A percentile compares a stretch with the other conserved stretches of the same genome.
Conservation (phyloP, 2,888 invertebrate genomes). For the Nematopogon swammerdamellus region DNA sequence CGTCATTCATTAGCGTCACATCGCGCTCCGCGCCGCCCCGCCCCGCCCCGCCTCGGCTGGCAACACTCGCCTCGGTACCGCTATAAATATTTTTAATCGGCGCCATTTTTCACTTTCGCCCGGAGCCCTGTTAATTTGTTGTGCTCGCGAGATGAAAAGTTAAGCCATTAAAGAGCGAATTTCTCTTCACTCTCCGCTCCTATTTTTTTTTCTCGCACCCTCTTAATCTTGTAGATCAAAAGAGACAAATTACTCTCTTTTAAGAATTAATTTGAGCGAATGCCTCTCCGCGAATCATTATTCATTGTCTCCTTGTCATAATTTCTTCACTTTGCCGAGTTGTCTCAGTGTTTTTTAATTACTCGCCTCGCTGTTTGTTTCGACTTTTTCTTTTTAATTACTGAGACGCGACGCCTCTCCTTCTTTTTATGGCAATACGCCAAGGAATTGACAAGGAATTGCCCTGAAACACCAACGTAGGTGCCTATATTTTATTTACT, state of each 20-base stretch:
- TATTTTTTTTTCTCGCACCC: neutral
- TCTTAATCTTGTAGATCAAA: neutral
- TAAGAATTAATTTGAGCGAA: neutral
- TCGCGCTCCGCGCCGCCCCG: neutral
- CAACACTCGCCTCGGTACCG: neutral
- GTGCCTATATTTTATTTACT: too few relatives aligned
- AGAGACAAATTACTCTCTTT: neutral
- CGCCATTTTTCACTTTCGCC: neutral
- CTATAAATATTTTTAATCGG: neutral
- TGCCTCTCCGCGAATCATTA: neutral
- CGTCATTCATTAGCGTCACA: neutral
- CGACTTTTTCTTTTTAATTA: neutral
- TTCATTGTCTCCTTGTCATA: neutral
- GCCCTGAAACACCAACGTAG: too few relatives aligned
- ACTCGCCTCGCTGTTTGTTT: neutral
- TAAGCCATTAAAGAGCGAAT: conserved; percentile 36
- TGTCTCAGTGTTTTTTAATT: neutral
- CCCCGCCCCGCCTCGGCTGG: neutral
- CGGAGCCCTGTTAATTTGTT: conserved; percentile 39
- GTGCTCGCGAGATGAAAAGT: conserved; percentile 44
- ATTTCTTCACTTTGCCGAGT: neutral
- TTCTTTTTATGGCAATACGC: neutral
- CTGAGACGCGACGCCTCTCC: neutral
- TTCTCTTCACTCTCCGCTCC: neutral
- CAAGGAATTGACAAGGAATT: neutral